Conservation (phyloP, 2,113 vertebrate genomes). For the Phalacrocorax aristotelis region DNA sequence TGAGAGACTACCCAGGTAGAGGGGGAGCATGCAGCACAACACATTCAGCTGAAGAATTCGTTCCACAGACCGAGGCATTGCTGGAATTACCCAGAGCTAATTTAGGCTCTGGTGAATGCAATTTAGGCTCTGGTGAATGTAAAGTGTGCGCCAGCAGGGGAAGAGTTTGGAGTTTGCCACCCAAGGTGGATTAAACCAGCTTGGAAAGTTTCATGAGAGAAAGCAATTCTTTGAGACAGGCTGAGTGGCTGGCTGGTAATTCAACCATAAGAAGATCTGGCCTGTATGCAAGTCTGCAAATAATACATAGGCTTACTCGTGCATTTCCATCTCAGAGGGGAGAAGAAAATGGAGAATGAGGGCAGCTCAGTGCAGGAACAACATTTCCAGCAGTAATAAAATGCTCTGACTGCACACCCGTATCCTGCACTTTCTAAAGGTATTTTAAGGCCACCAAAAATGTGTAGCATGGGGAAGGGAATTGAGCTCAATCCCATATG, state of each 20-base stretch:
- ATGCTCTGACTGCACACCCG: background rate
- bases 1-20: conserved; percentile 23
- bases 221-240: conserved; percentile 58
- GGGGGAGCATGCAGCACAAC: background rate
- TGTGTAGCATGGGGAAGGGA: background rate
- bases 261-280: conserved; percentile 59
- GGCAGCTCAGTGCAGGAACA: background rate
- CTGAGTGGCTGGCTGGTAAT: conserved; percentile 58
- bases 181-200: conserved; percentile 71
- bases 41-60: conserved; percentile 12
- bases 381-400: conserved; percentile 34
- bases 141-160: conserved; percentile 49
- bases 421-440: conserved; percentile 41
- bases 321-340: conserved; percentile 35
- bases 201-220: conserved; percentile 60
- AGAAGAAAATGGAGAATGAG: conserved; percentile 47
- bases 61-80: conserved; percentile 45
- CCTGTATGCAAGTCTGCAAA: conserved; percentile 46
- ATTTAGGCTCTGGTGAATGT: conserved; percentile 54
- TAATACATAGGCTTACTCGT: conserved; percentile 30
- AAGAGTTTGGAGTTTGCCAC: conserved; percentile 65
- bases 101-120: conserved; percentile 53
- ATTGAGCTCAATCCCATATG: background rate
- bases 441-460: conserved; percentile 56
- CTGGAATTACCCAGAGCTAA: conserved; percentile 65